A percentile compares a stretch with the other conserved stretches of the same genome.
These are phyloP conservation scores for Polietes domitor DNA, from an alignment of 2,888 invertebrate genomes.

Conservation along the genomic window DNA sequence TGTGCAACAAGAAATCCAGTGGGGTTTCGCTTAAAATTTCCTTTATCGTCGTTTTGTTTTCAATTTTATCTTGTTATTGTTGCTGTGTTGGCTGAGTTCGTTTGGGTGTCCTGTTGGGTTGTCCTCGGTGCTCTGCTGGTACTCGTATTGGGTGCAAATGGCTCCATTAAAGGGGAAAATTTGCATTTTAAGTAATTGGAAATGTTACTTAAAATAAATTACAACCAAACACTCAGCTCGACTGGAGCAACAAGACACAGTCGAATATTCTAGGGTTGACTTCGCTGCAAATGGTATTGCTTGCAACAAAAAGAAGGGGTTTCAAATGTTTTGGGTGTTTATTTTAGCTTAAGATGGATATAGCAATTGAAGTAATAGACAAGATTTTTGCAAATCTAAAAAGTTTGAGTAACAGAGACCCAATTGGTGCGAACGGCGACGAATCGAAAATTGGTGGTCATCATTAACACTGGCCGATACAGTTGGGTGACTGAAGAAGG, in stretches of 20 bases:
- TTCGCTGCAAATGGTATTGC: constrained; percentile 21
- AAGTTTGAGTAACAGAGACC: neutral
- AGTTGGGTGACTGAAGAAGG: no score
- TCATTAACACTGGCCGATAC: no score
- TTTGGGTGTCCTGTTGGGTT: neutral
- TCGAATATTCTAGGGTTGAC: constrained; percentile 41
- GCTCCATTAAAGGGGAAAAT: constrained; percentile 48
- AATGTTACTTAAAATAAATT: constrained; percentile 52
- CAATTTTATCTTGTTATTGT: neutral
- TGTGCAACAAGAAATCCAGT: neutral
- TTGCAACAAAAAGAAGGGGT: constrained; percentile 25
- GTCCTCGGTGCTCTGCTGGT: neutral
- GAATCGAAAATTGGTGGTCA: no score
- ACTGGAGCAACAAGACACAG: neutral
- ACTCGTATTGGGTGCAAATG: constrained; percentile 48
- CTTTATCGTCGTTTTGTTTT: neutral
- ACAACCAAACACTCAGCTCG: constrained; percentile 21
- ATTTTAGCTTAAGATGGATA: neutral
- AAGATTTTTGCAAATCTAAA: constrained; percentile 35
- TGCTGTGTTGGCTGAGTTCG: neutral
- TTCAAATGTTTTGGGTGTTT: neutral
- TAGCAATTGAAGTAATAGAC: constrained; percentile 34
- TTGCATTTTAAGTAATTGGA: constrained; percentile 59
- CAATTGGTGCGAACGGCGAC: no score
- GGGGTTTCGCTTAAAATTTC: neutral